Evolutionary conservation across 2,888 invertebrate genomes (phyloP).

Genomic region (Scrobipalpa costella): DNA sequence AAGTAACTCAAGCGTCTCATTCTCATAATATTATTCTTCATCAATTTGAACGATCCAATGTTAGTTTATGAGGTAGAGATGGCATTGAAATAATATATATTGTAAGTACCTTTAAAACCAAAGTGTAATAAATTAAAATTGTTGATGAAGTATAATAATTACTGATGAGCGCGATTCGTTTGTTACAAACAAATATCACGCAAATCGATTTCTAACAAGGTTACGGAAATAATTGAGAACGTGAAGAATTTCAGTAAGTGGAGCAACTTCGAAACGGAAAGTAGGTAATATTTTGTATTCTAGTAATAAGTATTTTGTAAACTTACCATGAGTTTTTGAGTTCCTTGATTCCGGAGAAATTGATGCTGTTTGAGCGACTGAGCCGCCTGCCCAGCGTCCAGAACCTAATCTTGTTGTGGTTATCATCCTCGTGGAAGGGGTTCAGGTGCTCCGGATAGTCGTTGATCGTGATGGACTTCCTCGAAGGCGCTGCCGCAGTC

Average conservation of each 20-base stretch:
- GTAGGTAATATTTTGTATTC: background rate
- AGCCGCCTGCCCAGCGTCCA: slow-evolving; percentile 81
- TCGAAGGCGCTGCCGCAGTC: slow-evolving; percentile 67
- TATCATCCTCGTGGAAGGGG: slow-evolving; percentile 86
- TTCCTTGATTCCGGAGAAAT: slow-evolving; percentile 79
- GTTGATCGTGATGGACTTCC: slow-evolving; percentile 81
- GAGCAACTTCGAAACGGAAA: background rate
- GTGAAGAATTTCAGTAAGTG: background rate
- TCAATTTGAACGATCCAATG: background rate
- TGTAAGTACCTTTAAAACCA: background rate
- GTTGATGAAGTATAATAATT: no score
- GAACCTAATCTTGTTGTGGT: slow-evolving; percentile 83
- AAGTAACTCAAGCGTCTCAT: background rate
- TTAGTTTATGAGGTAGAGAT: background rate
- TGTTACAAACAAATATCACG: slow-evolving; percentile 9
- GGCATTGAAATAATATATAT: background rate
- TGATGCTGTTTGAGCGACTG: slow-evolving; percentile 82
- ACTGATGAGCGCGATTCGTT: slow-evolving; percentile 1
- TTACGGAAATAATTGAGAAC: background rate
- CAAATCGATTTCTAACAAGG: slow-evolving; percentile 15
- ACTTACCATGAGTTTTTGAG: slow-evolving; percentile 82
- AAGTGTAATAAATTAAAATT: background rate
- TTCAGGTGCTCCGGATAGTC: slow-evolving; percentile 89
- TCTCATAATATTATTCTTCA: background rate
- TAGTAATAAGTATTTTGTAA: background rate